Evolutionary conservation across 2,888 invertebrate species (phyloP).

Genomic region (Sarcophaga subvicina): DNA sequence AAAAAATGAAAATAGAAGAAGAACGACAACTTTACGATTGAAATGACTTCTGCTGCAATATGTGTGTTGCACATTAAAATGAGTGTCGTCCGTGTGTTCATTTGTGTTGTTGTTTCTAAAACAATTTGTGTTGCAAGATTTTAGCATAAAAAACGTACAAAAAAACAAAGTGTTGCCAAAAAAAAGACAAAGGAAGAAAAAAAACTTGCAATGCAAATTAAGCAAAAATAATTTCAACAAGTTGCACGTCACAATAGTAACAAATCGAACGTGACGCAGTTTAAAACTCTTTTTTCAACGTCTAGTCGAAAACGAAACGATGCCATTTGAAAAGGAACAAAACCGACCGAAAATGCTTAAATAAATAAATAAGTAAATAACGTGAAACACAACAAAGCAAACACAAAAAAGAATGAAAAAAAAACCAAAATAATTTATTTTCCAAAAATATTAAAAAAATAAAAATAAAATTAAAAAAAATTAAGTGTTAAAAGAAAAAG

Average conservation of each 20-base stretch:
- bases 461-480: constrained; percentile 21
- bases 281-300: constrained; percentile 56
- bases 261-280: constrained; percentile 72
- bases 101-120: constrained; percentile 20
- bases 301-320: constrained; percentile 36
- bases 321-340: constrained; percentile 22
- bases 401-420: constrained; percentile 4
- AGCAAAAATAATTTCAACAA: constrained; percentile 68
- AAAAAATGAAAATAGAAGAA: neutral
- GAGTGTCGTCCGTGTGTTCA: neutral
- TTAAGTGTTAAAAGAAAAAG: constrained; percentile 31
- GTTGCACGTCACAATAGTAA: constrained; percentile 70
- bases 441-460: constrained; percentile 5
- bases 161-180: neutral
- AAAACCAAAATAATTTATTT: constrained; percentile 19
- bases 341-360: neutral
- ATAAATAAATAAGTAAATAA: no score
- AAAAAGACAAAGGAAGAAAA: constrained; percentile 9
- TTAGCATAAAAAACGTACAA: constrained; percentile 11
- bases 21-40: constrained; percentile 19
- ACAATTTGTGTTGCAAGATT: constrained; percentile 52
- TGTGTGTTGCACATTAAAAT: neutral
- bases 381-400: no score
- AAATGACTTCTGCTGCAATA: constrained; percentile 24
- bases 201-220: constrained; percentile 63